Evolutionary conservation across 2,888 invertebrate species (phyloP), one percentile per base, ranked within the genome.

Genomic region (Callinectes sapidus): DNA sequence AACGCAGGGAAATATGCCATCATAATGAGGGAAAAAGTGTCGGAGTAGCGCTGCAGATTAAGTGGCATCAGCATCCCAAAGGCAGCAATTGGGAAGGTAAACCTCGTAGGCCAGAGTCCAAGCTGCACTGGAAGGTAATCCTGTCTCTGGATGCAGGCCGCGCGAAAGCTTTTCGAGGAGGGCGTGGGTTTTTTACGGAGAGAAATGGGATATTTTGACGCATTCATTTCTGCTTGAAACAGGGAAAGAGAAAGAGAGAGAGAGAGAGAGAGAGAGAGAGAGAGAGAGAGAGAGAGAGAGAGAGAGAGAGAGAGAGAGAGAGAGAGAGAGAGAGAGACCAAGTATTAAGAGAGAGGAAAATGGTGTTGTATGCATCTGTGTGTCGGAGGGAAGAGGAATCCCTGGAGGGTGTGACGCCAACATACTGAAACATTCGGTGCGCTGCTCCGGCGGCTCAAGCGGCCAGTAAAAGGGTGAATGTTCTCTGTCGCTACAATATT

Each of bases 201-300:
- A 71, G 66, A 71, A 71, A 71, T 71, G 14, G 23, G n/a, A 71
- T 71, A 71, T 28, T 71, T 71, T 71, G n/a, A 71, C 8, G 13
- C 28, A 71, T 28, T 71, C 61, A 28, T 28, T 28, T 13, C 8
- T 71, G 71, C 13, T 71, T 71, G 16, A 35, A 35, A 35, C 18
- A 81, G 35, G 35, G 16, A 81, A 18, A 35, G 81, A 81, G 35
- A 81, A 16, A 35, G 16, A 81, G 35, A 35, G 77, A 35, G 77
- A 81, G 35, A 81, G 32, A 81, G 35, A 81, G 77, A 81, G 77
- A 81, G 77, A 81, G 77, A 81, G 77, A 81, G 77, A 81, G 77
- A 81, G 77, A 81, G 77, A 81, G 77, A 81, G 77, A 81, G 77
- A 32, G 77, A 81, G 28, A 71, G 28, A 71, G 81, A 35, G 35